These are phyloP conservation scores for Monopis laevigella DNA, from an alignment of 2,888 invertebrate genomes.

Conservation along the genomic window DNA sequence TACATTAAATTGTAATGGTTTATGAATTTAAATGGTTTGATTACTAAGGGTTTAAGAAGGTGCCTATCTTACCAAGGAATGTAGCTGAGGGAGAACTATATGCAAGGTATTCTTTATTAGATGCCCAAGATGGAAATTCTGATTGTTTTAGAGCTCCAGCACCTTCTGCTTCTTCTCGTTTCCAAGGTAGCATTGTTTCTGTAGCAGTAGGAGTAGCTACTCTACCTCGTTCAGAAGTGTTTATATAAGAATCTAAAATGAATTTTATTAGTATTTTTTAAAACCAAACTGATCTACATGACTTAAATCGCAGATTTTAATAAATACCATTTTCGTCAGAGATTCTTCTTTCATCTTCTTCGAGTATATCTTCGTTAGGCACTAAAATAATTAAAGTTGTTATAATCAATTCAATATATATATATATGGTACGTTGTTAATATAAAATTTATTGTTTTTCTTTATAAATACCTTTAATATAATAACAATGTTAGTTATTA, in stretches of 20 bases:
- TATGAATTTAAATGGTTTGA: no score
- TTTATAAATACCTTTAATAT: no score
- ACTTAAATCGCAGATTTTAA: neutral
- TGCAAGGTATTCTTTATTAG: conserved; percentile 92
- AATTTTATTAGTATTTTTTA: no score
- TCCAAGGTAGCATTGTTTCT: conserved; percentile 93
- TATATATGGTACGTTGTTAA: no score
- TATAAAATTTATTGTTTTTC: no score
- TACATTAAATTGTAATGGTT: no score
- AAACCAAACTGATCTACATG: no score
- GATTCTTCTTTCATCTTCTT: conserved; percentile 58
- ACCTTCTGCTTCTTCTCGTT: conserved; percentile 81
- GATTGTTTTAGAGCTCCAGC: conserved; percentile 78
- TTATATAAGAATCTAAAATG: conserved; percentile 50
- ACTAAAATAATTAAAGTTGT: conserved; percentile 41
- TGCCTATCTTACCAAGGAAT: conserved; percentile 77
- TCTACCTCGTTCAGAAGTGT: conserved; percentile 73
- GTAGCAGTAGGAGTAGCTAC: conserved; percentile 89
- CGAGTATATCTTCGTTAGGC: conserved; percentile 60
- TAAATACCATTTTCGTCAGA: conserved; percentile 53
- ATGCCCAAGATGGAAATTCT: conserved; percentile 95
- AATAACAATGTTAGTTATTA: no score
- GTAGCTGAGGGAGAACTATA: conserved; percentile 93
- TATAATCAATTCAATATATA: neutral
- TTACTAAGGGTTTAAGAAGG: conserved; percentile 15